phyloP scores from a whole-genome alignment of 2,113 vertebrate genomes.

The Setophaga petechia region DNA sequence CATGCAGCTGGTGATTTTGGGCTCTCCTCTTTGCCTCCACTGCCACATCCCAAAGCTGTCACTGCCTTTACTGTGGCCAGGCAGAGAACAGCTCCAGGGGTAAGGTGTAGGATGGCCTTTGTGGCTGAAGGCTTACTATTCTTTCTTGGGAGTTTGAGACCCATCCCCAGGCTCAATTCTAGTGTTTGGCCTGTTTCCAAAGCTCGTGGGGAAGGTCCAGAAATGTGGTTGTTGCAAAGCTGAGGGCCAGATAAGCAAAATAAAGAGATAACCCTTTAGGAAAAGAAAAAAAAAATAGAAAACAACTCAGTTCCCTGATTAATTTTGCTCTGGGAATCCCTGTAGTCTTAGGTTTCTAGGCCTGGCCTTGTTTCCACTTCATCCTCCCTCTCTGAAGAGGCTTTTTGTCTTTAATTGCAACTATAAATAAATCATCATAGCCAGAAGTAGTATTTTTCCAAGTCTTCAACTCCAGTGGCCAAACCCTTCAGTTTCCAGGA shows the following conservation, averaged over 20 bases:
- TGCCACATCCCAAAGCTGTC: background rate
- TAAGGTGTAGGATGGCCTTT: background rate
- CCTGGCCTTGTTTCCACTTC: constrained; percentile 60
- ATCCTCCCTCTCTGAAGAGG: constrained; percentile 59
- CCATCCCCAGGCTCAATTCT: background rate
- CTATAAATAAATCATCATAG: constrained; percentile 67
- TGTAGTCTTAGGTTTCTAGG: constrained; percentile 57
- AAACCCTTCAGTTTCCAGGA: constrained; percentile 66
- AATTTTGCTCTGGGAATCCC: constrained; percentile 63
- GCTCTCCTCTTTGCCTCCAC: background rate
- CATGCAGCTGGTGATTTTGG: background rate
- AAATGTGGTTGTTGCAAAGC: background rate
- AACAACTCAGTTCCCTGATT: constrained; percentile 45
- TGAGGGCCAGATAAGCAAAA: constrained; percentile 18
- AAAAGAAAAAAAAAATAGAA: constrained; percentile 6
- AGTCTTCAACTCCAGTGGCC: constrained; percentile 36
- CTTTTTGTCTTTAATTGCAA: constrained; percentile 68
- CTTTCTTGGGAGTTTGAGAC: background rate
- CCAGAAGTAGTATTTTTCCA: constrained; percentile 70
- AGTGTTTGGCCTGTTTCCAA: background rate
- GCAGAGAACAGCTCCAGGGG: background rate
- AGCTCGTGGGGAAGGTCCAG: background rate
- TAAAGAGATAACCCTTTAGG: constrained; percentile 34
- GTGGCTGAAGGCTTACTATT: background rate
- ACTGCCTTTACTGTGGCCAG: background rate